A percentile compares a stretch with the other conserved stretches of the same genome.
These are phyloP conservation scores for Oryctes rhinoceros DNA, from an alignment of 1,140 invertebrate species.

Conservation along the genomic window DNA sequence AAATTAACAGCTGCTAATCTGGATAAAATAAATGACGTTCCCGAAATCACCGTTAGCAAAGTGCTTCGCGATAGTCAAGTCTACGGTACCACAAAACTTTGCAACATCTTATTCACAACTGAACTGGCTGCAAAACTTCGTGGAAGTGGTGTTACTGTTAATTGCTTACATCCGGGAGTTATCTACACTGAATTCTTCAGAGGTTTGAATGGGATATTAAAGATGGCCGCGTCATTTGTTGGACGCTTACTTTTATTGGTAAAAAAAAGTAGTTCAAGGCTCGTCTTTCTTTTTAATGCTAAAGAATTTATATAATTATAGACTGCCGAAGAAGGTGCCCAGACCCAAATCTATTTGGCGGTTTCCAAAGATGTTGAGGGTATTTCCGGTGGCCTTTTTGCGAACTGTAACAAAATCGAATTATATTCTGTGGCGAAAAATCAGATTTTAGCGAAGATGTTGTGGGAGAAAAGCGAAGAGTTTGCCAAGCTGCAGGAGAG, in stretches of 20 bases:
- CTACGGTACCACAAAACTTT: slow-evolving; percentile 62
- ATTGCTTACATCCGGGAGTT: slow-evolving; percentile 55
- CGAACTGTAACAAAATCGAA: slow-evolving; percentile 49
- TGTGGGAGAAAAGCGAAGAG: slow-evolving; percentile 51
- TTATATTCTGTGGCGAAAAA: slow-evolving; percentile 43
- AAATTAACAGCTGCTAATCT: slow-evolving; percentile 3
- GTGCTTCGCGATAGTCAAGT: background rate
- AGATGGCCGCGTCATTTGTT: background rate
- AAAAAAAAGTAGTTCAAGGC: background rate
- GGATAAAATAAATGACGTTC: background rate
- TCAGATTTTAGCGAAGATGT: slow-evolving; percentile 42
- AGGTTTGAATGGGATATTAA: background rate
- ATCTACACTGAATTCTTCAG: slow-evolving; percentile 57
- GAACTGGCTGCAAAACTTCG: slow-evolving; percentile 57
- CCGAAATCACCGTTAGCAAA: background rate
- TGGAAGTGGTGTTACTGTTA: slow-evolving; percentile 58
- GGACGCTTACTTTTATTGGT: background rate
- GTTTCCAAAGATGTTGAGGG: slow-evolving; percentile 48
- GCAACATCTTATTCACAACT: slow-evolving; percentile 61
- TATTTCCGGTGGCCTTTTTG: slow-evolving; percentile 49
- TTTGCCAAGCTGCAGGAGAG: slow-evolving; percentile 36
- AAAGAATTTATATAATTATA: background rate
- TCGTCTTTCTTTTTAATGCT: too few relatives aligned
- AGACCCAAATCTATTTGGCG: slow-evolving; percentile 51
- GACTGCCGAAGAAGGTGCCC: slow-evolving; percentile 52